Evolutionary conservation across 2,888 invertebrate genomes (phyloP).

Genomic region (Tanytarsus gracilentus): DNA sequence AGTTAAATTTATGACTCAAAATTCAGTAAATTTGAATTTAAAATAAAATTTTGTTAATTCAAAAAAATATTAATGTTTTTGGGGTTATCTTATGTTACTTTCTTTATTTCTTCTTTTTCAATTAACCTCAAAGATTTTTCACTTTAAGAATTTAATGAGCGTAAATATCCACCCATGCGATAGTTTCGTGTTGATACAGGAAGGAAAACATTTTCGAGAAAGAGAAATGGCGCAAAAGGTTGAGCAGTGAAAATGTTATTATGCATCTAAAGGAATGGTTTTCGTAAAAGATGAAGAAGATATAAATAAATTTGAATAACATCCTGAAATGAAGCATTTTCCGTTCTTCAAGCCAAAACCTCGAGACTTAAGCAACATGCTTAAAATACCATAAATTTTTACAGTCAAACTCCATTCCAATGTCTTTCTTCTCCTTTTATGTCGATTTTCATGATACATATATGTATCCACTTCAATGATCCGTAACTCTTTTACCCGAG

Average conservation of each 20-base stretch:
- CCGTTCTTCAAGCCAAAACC: not conserved
- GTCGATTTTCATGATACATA: not conserved
- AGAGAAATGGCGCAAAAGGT: not conserved
- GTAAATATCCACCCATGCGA: too few species aligned
- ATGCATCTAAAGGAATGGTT: not conserved
- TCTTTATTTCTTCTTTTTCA: too few species aligned
- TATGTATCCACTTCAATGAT: not conserved
- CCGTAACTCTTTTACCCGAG: too few species aligned
- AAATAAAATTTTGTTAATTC: too few species aligned
- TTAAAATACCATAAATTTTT: conserved; percentile 25
- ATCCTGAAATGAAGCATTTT: conserved; percentile 13
- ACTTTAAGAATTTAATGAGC: too few species aligned
- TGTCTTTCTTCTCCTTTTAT: not conserved
- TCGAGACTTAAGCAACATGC: conserved; percentile 24
- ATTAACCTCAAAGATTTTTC: too few species aligned
- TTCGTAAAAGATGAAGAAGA: not conserved
- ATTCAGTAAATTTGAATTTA: too few species aligned
- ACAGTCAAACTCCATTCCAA: conserved; percentile 4
- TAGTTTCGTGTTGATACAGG: too few species aligned
- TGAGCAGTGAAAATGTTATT: too few species aligned
- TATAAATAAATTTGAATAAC: conserved; percentile 21
- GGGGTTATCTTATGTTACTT: too few species aligned
- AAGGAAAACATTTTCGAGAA: not conserved
- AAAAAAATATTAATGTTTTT: too few species aligned
- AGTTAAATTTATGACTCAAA: too few species aligned